Evolutionary conservation across 2,888 invertebrate species (phyloP), one percentile per base, ranked within the genome.

Genomic region (Sipha maydis): DNA sequence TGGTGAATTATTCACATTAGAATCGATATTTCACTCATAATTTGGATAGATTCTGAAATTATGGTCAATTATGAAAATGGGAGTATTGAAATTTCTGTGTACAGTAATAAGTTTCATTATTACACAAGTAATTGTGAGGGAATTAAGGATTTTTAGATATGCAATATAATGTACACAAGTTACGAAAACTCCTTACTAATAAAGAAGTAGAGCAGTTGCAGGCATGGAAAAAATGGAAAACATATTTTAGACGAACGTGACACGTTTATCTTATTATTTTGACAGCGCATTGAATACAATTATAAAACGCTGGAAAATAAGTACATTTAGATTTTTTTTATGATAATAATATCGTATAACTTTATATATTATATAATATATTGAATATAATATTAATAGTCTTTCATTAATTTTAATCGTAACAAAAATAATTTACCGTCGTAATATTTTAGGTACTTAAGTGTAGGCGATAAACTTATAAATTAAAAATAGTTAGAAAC

Each of bases 361-460:
- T 48, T 48, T 31, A 28, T 28, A 69, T 69, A 80, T 9, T 48
- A 31, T 11, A 48, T 71, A 48, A 34, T 48, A 69, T 54, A 8
- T 61, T 48, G 8, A 67, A 19, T 80, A 69, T 75, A 61, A 75
- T 76, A 61, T 85, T 84, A 84, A 76, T 85, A 85, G 84, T 85
- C 38, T 76, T 85, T 78, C n/a, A 25, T 69, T 85, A 48, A 78
- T 69, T n/a, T 54, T 85, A 78, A 54, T 78, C 78, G 85, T 85
- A 85, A 85, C 85, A 78, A 69, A n/a, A 76, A 85, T 85, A 69
- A 71, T 79, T 85, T 69, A 78, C 54, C 48, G 38, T 69, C 11
- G 77, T 84, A 31, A 85, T 77, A 76, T 67, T 67, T 56, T 75
- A 83, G 76, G 84, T 76, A 85, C 84, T 67, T 76, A 85, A 76